Evolutionary conservation across 2,113 vertebrate genomes (phyloP).

Genomic region (Python bivittatus): DNA sequence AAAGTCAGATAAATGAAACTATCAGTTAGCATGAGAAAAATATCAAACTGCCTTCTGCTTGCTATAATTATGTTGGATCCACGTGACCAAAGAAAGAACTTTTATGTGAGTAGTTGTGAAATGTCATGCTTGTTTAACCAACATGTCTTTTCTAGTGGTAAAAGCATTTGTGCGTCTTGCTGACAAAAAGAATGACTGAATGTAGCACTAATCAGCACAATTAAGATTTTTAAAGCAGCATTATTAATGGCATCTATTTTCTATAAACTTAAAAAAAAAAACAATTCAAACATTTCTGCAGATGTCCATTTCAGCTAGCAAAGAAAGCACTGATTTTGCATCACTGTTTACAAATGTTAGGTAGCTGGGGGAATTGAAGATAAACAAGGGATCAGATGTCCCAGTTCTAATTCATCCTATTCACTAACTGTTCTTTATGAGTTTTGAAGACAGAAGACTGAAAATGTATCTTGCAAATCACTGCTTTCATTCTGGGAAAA

Average conservation of each 20-base stretch:
- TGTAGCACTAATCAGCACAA: constrained; percentile 19
- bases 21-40: constrained; percentile 11
- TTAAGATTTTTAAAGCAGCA: constrained; percentile 53
- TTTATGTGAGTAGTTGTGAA: neutral
- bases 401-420: neutral
- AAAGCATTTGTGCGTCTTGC: constrained; percentile 6
- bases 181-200: constrained; percentile 27
- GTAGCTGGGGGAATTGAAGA: neutral
- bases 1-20: constrained; percentile 21
- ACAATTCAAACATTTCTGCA: neutral
- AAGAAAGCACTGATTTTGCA: neutral
- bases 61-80: neutral
- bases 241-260: constrained; percentile 25
- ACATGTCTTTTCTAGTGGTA: neutral
- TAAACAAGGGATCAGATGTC: neutral
- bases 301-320: neutral
- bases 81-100: neutral
- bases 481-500: neutral
- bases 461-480: neutral
- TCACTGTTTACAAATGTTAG: neutral
- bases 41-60: neutral
- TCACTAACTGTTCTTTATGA: neutral
- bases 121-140: constrained; percentile 17
- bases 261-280: neutral
- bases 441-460: neutral